Percentiles rank a stretch among this genome's conserved stretches.
Conservation (phyloP, 2,888 invertebrate genomes). For the Suillia variegata region DNA sequence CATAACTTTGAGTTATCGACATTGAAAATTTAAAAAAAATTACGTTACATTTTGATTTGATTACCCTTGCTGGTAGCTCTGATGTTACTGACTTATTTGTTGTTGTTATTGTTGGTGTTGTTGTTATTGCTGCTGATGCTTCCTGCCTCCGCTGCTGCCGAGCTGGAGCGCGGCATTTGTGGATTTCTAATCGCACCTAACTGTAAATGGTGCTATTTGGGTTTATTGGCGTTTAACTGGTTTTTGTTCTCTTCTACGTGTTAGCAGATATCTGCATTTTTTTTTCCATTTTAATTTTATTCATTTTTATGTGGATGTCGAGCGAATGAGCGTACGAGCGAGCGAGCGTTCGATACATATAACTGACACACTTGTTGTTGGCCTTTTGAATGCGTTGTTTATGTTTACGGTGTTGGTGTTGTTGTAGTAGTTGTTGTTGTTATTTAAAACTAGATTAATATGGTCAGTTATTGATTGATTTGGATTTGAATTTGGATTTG, state of each 20-base stretch:
- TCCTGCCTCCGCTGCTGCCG: too few species aligned
- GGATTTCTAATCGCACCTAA: neutral
- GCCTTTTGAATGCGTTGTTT: neutral
- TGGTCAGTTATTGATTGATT: neutral
- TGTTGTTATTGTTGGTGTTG: too few species aligned
- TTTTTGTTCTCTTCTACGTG: neutral
- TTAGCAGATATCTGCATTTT: constrained; percentile 31
- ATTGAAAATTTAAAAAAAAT: too few species aligned
- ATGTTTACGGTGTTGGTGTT: neutral
- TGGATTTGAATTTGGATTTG: too few species aligned
- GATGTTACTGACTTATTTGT: too few species aligned
- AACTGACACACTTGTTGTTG: neutral
- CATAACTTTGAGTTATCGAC: too few species aligned
- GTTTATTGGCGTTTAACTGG: constrained; percentile 1
- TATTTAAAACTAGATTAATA: neutral
- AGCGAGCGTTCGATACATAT: too few species aligned
- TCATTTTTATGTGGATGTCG: constrained; percentile 27
- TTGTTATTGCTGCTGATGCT: too few species aligned
- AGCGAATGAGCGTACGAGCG: too few species aligned
- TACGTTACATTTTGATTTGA: too few species aligned
- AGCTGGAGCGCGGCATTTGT: neutral
- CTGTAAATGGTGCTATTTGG: neutral
- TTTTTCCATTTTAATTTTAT: constrained; percentile 49
- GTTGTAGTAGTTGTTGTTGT: too few species aligned
- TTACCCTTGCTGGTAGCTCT: too few species aligned